Base-by-base conservation (phyloP, 1,140 invertebrate species). In the Diploscapter pachys region DNA sequence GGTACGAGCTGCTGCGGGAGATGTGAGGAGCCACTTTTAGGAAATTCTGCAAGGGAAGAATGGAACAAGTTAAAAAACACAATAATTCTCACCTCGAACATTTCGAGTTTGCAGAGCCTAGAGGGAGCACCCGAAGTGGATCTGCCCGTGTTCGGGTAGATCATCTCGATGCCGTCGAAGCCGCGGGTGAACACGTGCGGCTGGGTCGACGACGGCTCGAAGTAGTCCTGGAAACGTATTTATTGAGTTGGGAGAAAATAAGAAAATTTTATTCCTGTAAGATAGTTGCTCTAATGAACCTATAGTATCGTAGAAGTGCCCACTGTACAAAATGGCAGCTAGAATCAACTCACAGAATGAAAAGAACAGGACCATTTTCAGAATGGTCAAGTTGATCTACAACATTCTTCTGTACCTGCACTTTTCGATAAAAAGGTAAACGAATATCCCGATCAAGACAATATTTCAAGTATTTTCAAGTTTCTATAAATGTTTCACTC, bases 121-220 rank as follows among this genome's bases (percentile, higher is more conserved):
- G 72, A 73, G 11, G 72, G 72, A 3, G 63, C 9, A 50, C 54
- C 63, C 4, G 59, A 59, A 3, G 3, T 31, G 3, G 63, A 50
- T 5, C 62, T 8, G 61, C 72, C 72, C 11, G 68, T 70, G 48
- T 67, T 66, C 9, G 5, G 11, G 54, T 63, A 48, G 9, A 66
- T 11, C 5, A 5, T 3, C 13, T 73, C 63, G 4, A 73, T 61
- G 3, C 5, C 5, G 3, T 11, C 11, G 3, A 55, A 6, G 48
- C 62, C 72, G 31, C 72, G 62, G 3, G 9, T 3, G 57, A 55
- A 73, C 3, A 73, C 51, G 52, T 73, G 63, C 53, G 64, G 51
- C 6, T 52, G 49, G 0, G 54, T 3, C 4, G 13, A 13, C 48
- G 6, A 50, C 57, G 3, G 4, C 3, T 61, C 63, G 13, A 4